A percentile compares a stretch with the other conserved stretches of the same genome.
phyloP scores from a whole-genome alignment of 2,113 vertebrate genomes.

The Apteryx owenii region DNA sequence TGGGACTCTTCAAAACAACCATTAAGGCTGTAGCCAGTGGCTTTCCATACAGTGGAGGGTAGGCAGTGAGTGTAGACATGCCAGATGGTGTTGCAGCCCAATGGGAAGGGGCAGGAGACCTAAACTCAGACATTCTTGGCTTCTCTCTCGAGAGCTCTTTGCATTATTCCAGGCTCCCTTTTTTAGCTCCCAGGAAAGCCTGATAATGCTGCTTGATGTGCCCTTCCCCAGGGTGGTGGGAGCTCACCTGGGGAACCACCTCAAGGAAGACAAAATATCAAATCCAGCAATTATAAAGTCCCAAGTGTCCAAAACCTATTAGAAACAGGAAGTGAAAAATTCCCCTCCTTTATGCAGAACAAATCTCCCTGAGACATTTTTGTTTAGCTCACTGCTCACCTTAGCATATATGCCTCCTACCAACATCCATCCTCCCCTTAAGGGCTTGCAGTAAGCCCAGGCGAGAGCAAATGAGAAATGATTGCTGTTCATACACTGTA shows the following conservation, averaged over 20 bases:
- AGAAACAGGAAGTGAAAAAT: not conserved
- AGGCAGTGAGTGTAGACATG: not conserved
- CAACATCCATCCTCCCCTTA: not conserved
- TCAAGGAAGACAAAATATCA: not conserved
- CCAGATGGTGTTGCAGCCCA: not conserved
- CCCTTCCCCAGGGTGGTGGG: not conserved
- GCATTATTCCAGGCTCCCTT: not conserved
- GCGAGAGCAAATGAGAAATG: not conserved
- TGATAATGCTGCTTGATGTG: not conserved
- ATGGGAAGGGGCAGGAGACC: not conserved
- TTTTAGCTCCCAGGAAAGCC: not conserved
- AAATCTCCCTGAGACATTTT: not conserved
- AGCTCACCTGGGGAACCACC: not conserved
- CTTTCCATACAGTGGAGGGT: not conserved
- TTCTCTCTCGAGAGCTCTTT: not conserved
- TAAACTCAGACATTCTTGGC: not conserved
- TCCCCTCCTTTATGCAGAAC: not conserved
- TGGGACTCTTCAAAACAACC: not conserved
- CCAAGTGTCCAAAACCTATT: not conserved
- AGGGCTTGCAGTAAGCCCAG: not conserved
- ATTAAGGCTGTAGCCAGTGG: not conserved
- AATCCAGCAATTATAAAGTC: not conserved
- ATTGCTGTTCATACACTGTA: not conserved
- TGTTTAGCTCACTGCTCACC: not conserved
- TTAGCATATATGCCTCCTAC: not conserved